These are phyloP conservation scores for Heteropelma amictum DNA, from an alignment of 2,888 invertebrate genomes.

Conservation along the genomic window DNA sequence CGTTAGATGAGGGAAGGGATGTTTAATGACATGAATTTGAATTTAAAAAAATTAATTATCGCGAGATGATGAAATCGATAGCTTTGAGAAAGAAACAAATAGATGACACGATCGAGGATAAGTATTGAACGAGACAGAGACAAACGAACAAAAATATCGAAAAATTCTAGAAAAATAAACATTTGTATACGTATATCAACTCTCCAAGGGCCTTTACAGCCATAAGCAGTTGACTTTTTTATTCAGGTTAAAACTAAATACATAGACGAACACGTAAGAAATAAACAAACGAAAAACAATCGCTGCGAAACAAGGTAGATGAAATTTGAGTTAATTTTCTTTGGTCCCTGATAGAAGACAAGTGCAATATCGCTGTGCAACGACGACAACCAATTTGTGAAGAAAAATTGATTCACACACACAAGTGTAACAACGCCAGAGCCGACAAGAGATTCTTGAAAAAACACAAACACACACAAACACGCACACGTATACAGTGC, in stretches of 20 bases:
- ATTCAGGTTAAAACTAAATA: conserved; percentile 34
- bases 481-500: conserved; percentile 38
- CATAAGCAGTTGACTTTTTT: conserved; percentile 48
- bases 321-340: conserved; percentile 47
- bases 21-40: conserved; percentile 38
- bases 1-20: conserved; percentile 37
- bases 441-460: neutral
- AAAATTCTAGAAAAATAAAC: conserved; percentile 50
- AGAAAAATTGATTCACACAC: conserved; percentile 53
- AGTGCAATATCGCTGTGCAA: conserved; percentile 61
- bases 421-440: conserved; percentile 40
- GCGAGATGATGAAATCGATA: conserved; percentile 11
- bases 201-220: conserved; percentile 52
- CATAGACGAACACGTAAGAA: conserved; percentile 22
- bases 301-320: conserved; percentile 2
- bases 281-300: conserved; percentile 28
- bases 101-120: conserved; percentile 39
- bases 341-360: conserved; percentile 67
- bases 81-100: conserved; percentile 24
- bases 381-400: conserved; percentile 30
- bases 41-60: conserved; percentile 9
- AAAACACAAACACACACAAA: conserved; percentile 31
- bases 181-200: conserved; percentile 56
- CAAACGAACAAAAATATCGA: conserved; percentile 14
- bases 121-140: neutral